phyloP scores from a whole-genome alignment of 2,888 invertebrate species.

The Nephrotoma appendiculata region DNA sequence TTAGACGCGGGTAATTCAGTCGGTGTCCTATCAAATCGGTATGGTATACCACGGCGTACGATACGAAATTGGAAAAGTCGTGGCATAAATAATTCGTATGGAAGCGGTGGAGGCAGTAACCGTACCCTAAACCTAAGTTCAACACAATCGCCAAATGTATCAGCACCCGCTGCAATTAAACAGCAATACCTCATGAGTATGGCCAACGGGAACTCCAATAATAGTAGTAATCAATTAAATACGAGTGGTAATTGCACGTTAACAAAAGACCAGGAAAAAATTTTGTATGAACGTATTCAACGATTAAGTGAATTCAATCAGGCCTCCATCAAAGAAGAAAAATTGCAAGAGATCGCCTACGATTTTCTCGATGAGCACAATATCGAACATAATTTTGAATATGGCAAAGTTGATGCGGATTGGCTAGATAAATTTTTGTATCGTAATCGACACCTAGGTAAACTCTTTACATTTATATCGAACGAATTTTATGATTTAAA shows the following conservation, averaged over 20 bases:
- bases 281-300: neutral
- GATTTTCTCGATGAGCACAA: neutral
- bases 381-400: neutral
- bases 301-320: neutral
- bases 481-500: neutral
- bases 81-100: neutral
- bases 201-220: neutral
- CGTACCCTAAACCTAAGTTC: neutral
- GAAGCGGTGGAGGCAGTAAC: neutral
- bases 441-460: neutral
- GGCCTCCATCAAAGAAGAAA: neutral
- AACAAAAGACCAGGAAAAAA: neutral
- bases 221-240: neutral
- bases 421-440: neutral
- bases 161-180: neutral
- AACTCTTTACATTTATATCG: neutral
- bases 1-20: neutral
- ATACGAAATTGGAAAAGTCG: constrained; percentile 2
- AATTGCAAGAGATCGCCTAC: neutral
- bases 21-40: neutral
- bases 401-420: neutral
- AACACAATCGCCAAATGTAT: neutral
- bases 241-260: neutral
- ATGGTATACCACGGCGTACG: neutral
- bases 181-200: neutral